Evolutionary conservation across 53 echinoderm and acorn worm genomes (phyloP).

Genomic region (Astropecten irregularis): DNA sequence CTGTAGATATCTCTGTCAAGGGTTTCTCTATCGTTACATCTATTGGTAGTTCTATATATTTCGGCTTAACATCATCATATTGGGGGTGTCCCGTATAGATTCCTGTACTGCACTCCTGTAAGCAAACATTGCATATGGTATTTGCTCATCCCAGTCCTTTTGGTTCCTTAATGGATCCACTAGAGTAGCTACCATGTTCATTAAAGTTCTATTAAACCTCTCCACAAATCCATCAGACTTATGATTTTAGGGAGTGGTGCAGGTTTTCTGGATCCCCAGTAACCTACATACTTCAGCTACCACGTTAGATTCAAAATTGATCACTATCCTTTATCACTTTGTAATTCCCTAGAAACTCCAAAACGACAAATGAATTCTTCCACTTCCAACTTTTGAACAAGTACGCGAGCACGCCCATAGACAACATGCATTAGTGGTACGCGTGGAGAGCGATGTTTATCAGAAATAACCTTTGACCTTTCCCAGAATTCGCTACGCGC

Average conservation of each 20-base stretch:
- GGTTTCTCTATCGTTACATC: background rate
- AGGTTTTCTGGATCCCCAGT: background rate
- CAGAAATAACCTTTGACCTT: too few species aligned
- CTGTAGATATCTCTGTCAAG: background rate
- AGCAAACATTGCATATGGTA: slow-evolving; percentile 23
- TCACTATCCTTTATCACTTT: slow-evolving; percentile 37
- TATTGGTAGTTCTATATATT: slow-evolving; percentile 9
- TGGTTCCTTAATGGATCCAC: background rate
- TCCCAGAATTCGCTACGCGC: too few species aligned
- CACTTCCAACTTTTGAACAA: too few species aligned
- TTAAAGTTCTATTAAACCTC: slow-evolving; percentile 15
- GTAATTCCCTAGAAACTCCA: slow-evolving; percentile 39
- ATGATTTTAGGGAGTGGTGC: slow-evolving; percentile 26
- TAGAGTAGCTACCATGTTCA: background rate
- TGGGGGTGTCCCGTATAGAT: slow-evolving; percentile 7
- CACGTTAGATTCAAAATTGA: slow-evolving; percentile 47
- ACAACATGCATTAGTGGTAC: too few species aligned
- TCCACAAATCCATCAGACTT: slow-evolving; percentile 25
- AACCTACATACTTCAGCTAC: slow-evolving; percentile 13
- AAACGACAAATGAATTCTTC: slow-evolving; percentile 26
- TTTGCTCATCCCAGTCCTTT: slow-evolving; percentile 24
- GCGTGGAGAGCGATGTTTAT: too few species aligned
- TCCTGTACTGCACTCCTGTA: slow-evolving; percentile 6
- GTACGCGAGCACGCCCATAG: too few species aligned
- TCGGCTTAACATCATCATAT: slow-evolving; percentile 29